A percentile compares a stretch with the other conserved stretches of the same genome.
phyloP scores from a whole-genome alignment of 2,113 vertebrate genomes.

The Neodontobutis hainanensis region DNA sequence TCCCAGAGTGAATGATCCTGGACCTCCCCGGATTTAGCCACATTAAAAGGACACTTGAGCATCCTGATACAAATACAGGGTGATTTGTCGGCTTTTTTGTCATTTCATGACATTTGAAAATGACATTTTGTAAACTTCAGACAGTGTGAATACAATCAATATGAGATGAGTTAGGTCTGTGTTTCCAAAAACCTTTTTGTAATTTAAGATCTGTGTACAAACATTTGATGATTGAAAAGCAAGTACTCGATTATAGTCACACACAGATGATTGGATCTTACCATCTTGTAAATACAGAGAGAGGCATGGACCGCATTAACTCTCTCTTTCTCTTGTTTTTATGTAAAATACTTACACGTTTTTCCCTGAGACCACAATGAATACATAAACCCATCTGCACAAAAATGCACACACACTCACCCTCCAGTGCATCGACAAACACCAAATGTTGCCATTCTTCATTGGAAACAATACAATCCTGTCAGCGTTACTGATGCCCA shows the following conservation, averaged over 20 bases:
- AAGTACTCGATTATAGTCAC: conserved; percentile 65
- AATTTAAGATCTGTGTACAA: conserved; percentile 78
- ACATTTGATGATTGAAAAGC: conserved; percentile 75
- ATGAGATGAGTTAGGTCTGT: conserved; percentile 61
- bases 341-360: conserved; percentile 38
- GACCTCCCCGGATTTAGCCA: conserved; percentile 71
- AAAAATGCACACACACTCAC: conserved; percentile 34
- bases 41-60: conserved; percentile 76
- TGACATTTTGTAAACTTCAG: conserved; percentile 72
- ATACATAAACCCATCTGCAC: conserved; percentile 25
- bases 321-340: conserved; percentile 18
- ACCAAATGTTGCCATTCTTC: conserved; percentile 54
- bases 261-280: conserved; percentile 71
- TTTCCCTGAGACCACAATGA: conserved; percentile 28
- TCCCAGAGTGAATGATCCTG: conserved; percentile 57
- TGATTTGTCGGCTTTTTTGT: conserved; percentile 66
- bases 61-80: conserved; percentile 73
- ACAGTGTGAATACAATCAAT: conserved; percentile 72
- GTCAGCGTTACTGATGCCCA: conserved; percentile 46
- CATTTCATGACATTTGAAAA: conserved; percentile 68
- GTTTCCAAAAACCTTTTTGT: conserved; percentile 74
- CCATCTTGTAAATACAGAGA: conserved; percentile 68
- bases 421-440: conserved; percentile 20
- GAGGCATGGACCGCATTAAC: conserved; percentile 65
- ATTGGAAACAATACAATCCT: conserved; percentile 56